Conservation (phyloP, 2,797 vertebrate species). For the Aselliscus stoliczkanus region DNA sequence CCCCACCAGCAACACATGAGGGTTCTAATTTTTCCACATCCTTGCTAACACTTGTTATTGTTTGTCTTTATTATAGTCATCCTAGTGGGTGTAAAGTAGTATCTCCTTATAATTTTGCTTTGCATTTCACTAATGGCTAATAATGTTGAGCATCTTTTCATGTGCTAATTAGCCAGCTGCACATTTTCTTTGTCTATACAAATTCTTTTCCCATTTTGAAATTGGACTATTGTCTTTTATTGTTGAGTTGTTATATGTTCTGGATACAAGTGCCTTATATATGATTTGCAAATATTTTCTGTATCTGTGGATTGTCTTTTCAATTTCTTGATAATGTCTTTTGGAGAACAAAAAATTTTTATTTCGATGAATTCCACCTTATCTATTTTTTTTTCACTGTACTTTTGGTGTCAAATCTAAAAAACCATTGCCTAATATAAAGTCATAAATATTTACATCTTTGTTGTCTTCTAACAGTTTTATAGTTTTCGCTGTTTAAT, state of each 20-base stretch:
- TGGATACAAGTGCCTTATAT: background rate
- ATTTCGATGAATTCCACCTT: background rate
- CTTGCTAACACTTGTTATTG: background rate
- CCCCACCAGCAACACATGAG: background rate
- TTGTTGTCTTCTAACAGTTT: background rate
- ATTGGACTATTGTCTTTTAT: background rate
- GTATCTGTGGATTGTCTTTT: background rate
- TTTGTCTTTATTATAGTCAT: background rate
- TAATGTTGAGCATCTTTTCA: background rate
- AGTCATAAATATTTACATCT: background rate
- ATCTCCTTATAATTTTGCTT: background rate
- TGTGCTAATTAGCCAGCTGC: background rate
- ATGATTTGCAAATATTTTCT: conserved; percentile 5
- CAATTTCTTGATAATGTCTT: background rate
- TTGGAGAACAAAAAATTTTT: background rate
- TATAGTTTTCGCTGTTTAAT: background rate
- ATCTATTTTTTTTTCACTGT: background rate
- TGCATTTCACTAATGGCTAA: conserved; percentile 14
- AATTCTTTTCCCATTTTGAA: conserved; percentile 9
- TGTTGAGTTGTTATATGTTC: background rate
- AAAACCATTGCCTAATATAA: background rate
- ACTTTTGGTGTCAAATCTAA: conserved; percentile 4
- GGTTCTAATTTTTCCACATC: background rate
- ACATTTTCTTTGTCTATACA: background rate
- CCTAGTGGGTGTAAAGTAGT: background rate